Evolutionary conservation across 2,888 invertebrate species (phyloP), one percentile per base, ranked within the genome.

Genomic region (Dasysyrphus albostriatus): DNA sequence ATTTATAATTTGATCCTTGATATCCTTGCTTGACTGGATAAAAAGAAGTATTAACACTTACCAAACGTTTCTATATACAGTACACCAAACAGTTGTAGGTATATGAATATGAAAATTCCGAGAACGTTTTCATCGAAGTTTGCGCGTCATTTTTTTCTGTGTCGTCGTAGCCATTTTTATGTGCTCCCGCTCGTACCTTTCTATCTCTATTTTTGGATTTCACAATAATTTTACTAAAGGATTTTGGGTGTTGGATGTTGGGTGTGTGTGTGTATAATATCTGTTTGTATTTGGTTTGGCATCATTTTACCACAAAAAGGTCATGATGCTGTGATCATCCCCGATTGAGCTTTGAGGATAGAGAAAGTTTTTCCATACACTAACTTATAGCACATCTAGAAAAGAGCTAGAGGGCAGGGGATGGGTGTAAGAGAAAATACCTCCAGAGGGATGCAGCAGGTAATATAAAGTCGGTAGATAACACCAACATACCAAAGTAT

Each of bases 1-100:
- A 85, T 85, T 85, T 85, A 82, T 85, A 85, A 85, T 82, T 73
- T 82, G 73, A 81, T 85, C 85, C 82, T 74, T 85, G 84, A 81
- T 85, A 83, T 81, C 76, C 72, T 75, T 49, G 69, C 37, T 63
- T 34, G 51, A 65, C 47, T 65, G 65, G 72, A 72, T 61, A 76
- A 76, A 54, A 59, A 32, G 75, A 67, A 32, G 67, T 61, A 72
- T 63, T 42, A 63, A 65, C 59, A 72, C 65, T 63, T 39, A 78
- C 34, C 37, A 65, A 74, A 59, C 59, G 73, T 58, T 65, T 63
- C 37, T 42, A 51, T 47, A 37, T 19, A 37, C 7, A 5, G 6
- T 47, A n/a, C n/a, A n/a, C n/a, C n/a, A 24, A 74, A 19, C n/a
- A 19, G 39, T 49, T 12, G 1, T 7, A 14, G 42, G 24, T 24